Evolutionary conservation across 2,797 vertebrate genomes (phyloP), one percentile per base, ranked within the genome.

Genomic region (Schizothorax lantsangensis): DNA sequence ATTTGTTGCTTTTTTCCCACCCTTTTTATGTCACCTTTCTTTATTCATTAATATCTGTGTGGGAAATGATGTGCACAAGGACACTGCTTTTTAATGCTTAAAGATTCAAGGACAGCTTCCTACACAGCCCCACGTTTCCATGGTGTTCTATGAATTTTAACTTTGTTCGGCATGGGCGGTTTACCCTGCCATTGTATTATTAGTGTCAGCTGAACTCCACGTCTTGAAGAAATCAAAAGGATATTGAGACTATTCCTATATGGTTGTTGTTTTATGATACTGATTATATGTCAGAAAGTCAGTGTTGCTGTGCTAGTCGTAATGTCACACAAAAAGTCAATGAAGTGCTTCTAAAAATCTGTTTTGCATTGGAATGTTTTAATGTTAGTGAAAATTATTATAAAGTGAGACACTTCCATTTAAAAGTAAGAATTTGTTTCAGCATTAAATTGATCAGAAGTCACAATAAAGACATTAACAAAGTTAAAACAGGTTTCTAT

Each of bases 101-200:
- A n/a, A 33, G 19, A 80, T 47, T 71, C 26, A 85, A 71, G 49
- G 36, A 71, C 84, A 79, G 38, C 52, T 36, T 79, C 12, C 10
- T 10, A 12, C 19, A 36, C 14, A 19, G 8, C 5, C 26, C 3
- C 6, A n/a, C 15, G 15, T 72, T 85, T 45, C 49, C 77, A 71
- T 36, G 26, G 66, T 57, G 77, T 62, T 79, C 5, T 79, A 15
- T 47, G 40, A 85, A 71, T 71, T 47, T 59, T 80, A 62, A 85
- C 66, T 52, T 72, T 72, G 52, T n/a, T 80, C 3, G 0, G 23
- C 23, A 71, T 81, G n/a, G 47, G 17, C 2, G 5, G 74, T 57
- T 83, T 45, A 52, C 5, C 2, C 64, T 85, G 74, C 36, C 36
- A 26, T 47, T 52, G 49, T 49, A 49, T 38, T 84, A 40, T 78